Conservation (phyloP, 35 echinoderm and acorn worm genomes). For the Ophioderma brevispina region DNA sequence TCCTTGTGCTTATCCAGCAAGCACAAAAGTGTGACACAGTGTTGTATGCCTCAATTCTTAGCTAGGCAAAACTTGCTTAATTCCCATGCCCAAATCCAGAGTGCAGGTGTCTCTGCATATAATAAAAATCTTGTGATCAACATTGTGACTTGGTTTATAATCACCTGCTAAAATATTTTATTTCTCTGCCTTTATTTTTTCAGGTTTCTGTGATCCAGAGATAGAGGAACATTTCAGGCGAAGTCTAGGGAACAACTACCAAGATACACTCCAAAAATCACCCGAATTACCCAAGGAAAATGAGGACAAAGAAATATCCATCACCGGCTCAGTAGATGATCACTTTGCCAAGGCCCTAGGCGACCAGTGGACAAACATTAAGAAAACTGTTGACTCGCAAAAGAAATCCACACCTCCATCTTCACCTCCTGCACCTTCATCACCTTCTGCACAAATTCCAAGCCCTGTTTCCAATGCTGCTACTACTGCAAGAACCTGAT, state of each 20-base stretch:
- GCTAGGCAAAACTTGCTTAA: too few species aligned
- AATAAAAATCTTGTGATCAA: too few species aligned
- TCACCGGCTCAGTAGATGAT: constrained; percentile 94
- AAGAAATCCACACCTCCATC: neutral
- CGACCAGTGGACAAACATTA: constrained; percentile 92
- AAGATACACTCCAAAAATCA: constrained; percentile 45
- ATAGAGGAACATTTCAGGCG: constrained; percentile 96
- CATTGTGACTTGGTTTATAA: too few species aligned
- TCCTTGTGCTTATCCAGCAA: too few species aligned
- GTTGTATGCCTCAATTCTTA: too few species aligned
- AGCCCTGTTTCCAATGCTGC: neutral
- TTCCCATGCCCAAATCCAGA: too few species aligned
- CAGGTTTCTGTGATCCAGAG: constrained; percentile 70
- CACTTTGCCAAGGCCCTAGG: constrained; percentile 98
- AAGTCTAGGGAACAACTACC: constrained; percentile 90
- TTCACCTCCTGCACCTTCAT: constrained; percentile 51
- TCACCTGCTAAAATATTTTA: too few species aligned
- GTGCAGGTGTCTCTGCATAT: too few species aligned
- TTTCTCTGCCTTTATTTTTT: neutral
- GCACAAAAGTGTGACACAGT: too few species aligned
- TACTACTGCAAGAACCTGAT: neutral
- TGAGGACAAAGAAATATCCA: constrained; percentile 13
- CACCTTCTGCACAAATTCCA: neutral
- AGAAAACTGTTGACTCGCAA: constrained; percentile 57
- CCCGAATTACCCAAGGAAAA: constrained; percentile 27